Percentiles rank a stretch among this genome's conserved stretches.
Conservation (phyloP, 2,888 invertebrate genomes). For the Anorthoa munda region DNA sequence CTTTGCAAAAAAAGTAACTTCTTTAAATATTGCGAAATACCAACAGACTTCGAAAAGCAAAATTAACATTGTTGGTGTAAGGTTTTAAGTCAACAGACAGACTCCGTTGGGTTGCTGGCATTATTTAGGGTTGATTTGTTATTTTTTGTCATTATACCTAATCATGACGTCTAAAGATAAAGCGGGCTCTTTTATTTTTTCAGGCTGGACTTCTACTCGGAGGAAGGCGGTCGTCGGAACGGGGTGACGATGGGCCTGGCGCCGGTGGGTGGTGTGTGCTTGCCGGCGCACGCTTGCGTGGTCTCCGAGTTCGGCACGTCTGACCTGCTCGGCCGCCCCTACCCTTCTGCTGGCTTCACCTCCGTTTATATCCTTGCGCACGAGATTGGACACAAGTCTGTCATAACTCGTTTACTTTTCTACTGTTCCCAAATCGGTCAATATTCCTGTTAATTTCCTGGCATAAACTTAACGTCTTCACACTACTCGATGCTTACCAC, state of each 20-base stretch:
- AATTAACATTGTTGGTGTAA: conserved; percentile 8
- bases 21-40: conserved; percentile 22
- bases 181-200: conserved; percentile 58
- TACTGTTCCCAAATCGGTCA: conserved; percentile 4
- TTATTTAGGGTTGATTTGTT: conserved; percentile 9
- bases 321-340: conserved; percentile 94
- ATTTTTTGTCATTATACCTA: background rate
- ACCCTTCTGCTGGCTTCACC: conserved; percentile 96
- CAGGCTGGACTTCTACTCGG: conserved; percentile 94
- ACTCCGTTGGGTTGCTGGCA: conserved; percentile 18
- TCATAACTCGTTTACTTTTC: conserved; percentile 62
- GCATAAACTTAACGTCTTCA: background rate
- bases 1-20: background rate
- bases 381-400: conserved; percentile 96
- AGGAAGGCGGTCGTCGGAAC: conserved; percentile 93
- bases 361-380: conserved; percentile 96
- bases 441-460: background rate
- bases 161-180: conserved; percentile 19
- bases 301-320: conserved; percentile 95
- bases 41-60: background rate
- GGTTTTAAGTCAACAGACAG: conserved; percentile 17
- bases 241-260: conserved; percentile 95
- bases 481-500: background rate
- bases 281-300: conserved; percentile 93
- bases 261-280: conserved; percentile 95